A percentile compares a stretch with the other conserved stretches of the same genome.
phyloP scores from a whole-genome alignment of 2,797 vertebrate genomes.

The Aselliscus stoliczkanus region DNA sequence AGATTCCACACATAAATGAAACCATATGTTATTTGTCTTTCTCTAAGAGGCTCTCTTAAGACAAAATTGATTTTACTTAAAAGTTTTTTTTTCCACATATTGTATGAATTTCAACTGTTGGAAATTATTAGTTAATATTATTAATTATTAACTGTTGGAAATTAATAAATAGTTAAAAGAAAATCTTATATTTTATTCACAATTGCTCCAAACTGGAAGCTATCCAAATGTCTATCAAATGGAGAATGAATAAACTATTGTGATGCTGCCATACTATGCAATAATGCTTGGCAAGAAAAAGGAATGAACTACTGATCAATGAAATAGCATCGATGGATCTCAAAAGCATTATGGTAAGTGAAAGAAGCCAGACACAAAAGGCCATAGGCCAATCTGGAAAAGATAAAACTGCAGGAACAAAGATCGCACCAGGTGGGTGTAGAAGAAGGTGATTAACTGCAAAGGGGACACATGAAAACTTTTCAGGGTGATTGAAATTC shows the following conservation, averaged over 20 bases:
- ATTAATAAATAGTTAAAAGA: background rate
- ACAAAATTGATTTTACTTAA: background rate
- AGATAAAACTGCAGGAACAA: background rate
- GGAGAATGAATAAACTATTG: background rate
- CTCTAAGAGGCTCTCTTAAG: background rate
- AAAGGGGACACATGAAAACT: background rate
- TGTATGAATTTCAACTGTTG: background rate
- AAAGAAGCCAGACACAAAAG: background rate
- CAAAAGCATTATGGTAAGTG: background rate
- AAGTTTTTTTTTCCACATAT: background rate
- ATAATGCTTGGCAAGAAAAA: background rate
- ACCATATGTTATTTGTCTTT: too few relatives aligned
- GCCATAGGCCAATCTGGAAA: background rate
- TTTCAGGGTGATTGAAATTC: background rate
- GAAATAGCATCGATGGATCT: background rate
- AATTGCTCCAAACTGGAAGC: background rate
- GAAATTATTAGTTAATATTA: background rate
- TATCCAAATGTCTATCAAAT: background rate
- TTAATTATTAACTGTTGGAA: background rate
- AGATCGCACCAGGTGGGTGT: too few relatives aligned
- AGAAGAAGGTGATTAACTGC: background rate
- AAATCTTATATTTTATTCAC: background rate
- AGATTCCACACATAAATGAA: too few relatives aligned
- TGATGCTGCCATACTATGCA: background rate
- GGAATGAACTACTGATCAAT: background rate